Conservation (phyloP, 2,113 vertebrate genomes). For the Hippocampus zosterae region DNA sequence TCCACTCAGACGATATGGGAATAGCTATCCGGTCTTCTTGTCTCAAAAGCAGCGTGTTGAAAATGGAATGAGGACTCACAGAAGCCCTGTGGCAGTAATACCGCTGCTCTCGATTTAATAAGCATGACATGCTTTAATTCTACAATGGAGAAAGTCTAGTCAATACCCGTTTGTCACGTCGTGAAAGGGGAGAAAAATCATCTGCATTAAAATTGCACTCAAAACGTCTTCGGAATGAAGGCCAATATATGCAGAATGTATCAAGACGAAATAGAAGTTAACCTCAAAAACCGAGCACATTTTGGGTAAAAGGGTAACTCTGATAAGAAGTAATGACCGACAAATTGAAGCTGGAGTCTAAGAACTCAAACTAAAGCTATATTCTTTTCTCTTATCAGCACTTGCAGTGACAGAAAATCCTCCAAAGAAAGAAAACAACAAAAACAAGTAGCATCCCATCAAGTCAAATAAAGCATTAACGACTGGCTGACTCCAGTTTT, state of each 20-base stretch:
- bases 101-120: conserved; percentile 1
- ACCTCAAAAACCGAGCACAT: too few species aligned
- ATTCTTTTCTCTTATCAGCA: too few species aligned
- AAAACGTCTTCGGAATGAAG: neutral
- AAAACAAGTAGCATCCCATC: neutral
- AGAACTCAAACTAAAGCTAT: too few species aligned
- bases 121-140: conserved; percentile 1
- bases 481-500: neutral
- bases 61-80: conserved; percentile 11
- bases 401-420: too few species aligned
- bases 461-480: neutral
- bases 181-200: neutral
- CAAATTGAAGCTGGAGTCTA: too few species aligned
- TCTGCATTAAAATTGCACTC: neutral
- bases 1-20: conserved; percentile 1
- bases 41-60: neutral
- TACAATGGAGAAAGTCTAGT: neutral
- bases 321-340: too few species aligned
- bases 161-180: neutral
- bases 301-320: too few species aligned
- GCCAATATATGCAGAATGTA: neutral
- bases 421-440: too few species aligned
- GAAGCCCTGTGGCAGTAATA: neutral
- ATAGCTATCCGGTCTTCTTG: neutral
- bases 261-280: neutral